A percentile compares a stretch with the other conserved stretches of the same genome.
Conservation (phyloP, 2,113 vertebrate genomes). For the Hassar affinis region DNA sequence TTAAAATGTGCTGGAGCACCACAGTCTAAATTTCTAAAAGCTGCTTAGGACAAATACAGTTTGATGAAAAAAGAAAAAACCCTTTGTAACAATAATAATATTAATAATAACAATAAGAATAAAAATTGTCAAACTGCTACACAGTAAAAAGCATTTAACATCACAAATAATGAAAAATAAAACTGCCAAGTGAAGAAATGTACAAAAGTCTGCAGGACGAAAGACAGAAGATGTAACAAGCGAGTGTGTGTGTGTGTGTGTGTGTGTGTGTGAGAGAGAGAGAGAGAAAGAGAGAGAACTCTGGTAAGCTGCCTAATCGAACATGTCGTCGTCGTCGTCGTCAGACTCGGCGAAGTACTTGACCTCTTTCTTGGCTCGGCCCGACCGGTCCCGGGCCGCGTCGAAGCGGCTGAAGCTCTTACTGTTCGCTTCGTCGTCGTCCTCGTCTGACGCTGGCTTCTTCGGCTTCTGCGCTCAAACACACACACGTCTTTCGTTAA, state of each 20-base stretch:
- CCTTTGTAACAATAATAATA: slow-evolving; percentile 79
- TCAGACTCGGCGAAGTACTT: slow-evolving; percentile 92
- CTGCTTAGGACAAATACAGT: slow-evolving; percentile 89
- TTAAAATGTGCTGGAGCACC: slow-evolving; percentile 95
- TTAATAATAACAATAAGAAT: slow-evolving; percentile 85
- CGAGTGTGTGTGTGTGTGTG: slow-evolving; percentile 29
- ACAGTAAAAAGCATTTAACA: slow-evolving; percentile 96
- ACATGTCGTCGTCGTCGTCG: slow-evolving; percentile 89
- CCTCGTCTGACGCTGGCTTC: slow-evolving; percentile 76
- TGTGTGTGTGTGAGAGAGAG: slow-evolving; percentile 2
- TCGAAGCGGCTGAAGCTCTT: slow-evolving; percentile 77
- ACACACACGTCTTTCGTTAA: slow-evolving; percentile 1
- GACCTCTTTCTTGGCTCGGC: slow-evolving; percentile 90
- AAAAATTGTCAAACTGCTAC: slow-evolving; percentile 98
- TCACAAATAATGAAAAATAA: slow-evolving; percentile 92
- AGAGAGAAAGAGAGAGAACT: not conserved
- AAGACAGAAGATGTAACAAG: slow-evolving; percentile 73
- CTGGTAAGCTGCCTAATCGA: slow-evolving; percentile 78
- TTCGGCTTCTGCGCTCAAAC: slow-evolving; percentile 78
- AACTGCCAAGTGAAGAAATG: slow-evolving; percentile 86
- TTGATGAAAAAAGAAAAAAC: slow-evolving; percentile 87
- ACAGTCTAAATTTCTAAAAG: slow-evolving; percentile 94
- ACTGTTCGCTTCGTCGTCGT: slow-evolving; percentile 61
- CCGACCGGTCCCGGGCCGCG: slow-evolving; percentile 78
- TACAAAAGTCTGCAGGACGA: slow-evolving; percentile 94